These are phyloP conservation scores for Mellilla xanthometata DNA, from an alignment of 2,888 invertebrate genomes.

Conservation along the genomic window DNA sequence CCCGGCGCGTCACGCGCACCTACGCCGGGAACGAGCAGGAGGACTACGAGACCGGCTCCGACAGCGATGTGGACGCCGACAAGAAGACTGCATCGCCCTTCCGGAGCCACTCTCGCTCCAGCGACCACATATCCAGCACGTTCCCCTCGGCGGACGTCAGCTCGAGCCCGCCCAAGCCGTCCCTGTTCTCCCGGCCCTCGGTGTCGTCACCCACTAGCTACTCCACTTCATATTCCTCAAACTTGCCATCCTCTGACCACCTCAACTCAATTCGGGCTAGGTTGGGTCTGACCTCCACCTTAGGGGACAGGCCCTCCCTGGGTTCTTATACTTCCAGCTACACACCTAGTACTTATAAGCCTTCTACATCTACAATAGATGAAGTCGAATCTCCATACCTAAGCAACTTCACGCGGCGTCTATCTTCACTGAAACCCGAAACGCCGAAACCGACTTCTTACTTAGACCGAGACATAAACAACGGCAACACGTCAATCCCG, in stretches of 20 bases:
- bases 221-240: constrained; percentile 51
- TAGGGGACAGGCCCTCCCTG: constrained; percentile 60
- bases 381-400: constrained; percentile 86
- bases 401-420: constrained; percentile 86
- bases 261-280: constrained; percentile 83
- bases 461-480: constrained; percentile 64
- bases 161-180: constrained; percentile 62
- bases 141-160: constrained; percentile 55
- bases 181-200: constrained; percentile 68
- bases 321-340: constrained; percentile 57
- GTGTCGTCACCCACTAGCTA: constrained; percentile 49
- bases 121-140: constrained; percentile 71
- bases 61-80: constrained; percentile 85
- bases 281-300: constrained; percentile 75
- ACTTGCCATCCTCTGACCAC: constrained; percentile 71
- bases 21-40: constrained; percentile 74
- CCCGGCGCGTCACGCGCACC: constrained; percentile 76
- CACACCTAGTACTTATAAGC: constrained; percentile 57
- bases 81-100: constrained; percentile 63
- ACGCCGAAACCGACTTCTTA: constrained; percentile 50
- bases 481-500: constrained; percentile 60
- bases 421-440: constrained; percentile 76
- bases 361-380: constrained; percentile 65
- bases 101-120: constrained; percentile 65
- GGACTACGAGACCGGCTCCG: constrained; percentile 87